Evolutionary conservation across 2,797 vertebrate species (phyloP).

Genomic region (Tadarida brasiliensis): DNA sequence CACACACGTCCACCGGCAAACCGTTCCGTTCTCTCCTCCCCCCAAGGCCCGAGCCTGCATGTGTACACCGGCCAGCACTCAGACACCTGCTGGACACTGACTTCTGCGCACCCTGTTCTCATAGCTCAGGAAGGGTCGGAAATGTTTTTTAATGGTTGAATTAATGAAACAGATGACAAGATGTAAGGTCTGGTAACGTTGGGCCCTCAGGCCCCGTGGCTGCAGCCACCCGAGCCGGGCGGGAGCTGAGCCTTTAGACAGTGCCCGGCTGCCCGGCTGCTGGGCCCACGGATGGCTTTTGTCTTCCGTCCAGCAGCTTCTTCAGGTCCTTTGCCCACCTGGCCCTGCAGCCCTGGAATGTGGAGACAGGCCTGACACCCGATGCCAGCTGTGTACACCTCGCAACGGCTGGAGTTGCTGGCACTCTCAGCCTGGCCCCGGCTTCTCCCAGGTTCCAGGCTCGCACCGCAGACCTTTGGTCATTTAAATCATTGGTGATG

Average conservation of each 20-base stretch:
- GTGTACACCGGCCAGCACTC: not conserved
- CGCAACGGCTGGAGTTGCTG: not conserved
- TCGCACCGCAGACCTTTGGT: not conserved
- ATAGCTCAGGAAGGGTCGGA: not conserved
- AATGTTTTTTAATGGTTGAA: not conserved
- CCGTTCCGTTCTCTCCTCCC: not conserved
- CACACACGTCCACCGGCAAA: too few relatives aligned
- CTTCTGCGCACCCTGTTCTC: not conserved
- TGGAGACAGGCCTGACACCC: not conserved
- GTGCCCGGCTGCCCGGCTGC: not conserved
- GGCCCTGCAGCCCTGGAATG: not conserved
- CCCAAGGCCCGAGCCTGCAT: not conserved
- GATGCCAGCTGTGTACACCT: not conserved
- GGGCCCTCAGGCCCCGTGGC: not conserved
- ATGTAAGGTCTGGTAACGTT: not conserved
- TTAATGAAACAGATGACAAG: not conserved
- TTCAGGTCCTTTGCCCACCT: not conserved
- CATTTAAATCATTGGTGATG: not conserved
- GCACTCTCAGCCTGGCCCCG: not conserved
- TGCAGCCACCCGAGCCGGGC: not conserved
- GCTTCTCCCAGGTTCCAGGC: not conserved
- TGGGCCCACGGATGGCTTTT: too few relatives aligned
- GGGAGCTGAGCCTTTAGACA: not conserved
- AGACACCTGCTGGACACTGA: not conserved
- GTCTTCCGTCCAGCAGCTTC: not conserved